Evolutionary conservation across 2,113 vertebrate species (phyloP), one percentile per base, ranked within the genome.

Genomic region (Recurvirostra avosetta): DNA sequence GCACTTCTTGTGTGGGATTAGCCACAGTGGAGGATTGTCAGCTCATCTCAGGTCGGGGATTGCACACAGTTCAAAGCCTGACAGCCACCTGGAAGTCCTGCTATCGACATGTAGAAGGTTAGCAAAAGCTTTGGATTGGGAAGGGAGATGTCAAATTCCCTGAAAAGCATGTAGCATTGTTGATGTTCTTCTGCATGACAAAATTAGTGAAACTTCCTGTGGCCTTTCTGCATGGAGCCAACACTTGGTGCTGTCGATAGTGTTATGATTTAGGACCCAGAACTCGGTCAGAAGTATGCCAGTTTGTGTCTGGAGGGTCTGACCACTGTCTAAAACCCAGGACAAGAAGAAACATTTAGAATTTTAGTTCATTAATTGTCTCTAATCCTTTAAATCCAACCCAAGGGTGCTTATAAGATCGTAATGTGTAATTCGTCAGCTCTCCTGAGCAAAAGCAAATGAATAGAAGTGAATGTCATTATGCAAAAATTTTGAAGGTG

Each of bases 401-500:
- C 4, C 2, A 10, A 66, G 32, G 13, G n/a, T 32, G 14, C 11
- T 84, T 71, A 32, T 56, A 80, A 86, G 12, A 74, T n/a, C 58
- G 15, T 19, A 78, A 55, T 2, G 32, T 12, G 27, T 43, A 77
- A 83, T 73, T 90, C 8, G 15, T 88, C 53, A 77, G 6, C 3
- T 77, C 56, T 70, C 71, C 76, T 84, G 25, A 85, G 49, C 12
- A 73, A 95, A 95, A 82, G 0, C n/a, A 58, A 27, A 84, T 41
- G 17, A 91, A 78, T 26, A 78, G 49, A 89, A 82, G 7, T 79
- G 50, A 89, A 94, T 82, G 25, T 94, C 23, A 72, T 89, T 90
- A 94, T 91, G 91, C 62, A 94, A 94, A 96, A 90, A 63, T 73
- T 16, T 59, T 58, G 45, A 92, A 86, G 62, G 91, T 95, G 94